Conservation (phyloP, 1,140 invertebrate species). For the Ceratoteleas bidentatus region DNA sequence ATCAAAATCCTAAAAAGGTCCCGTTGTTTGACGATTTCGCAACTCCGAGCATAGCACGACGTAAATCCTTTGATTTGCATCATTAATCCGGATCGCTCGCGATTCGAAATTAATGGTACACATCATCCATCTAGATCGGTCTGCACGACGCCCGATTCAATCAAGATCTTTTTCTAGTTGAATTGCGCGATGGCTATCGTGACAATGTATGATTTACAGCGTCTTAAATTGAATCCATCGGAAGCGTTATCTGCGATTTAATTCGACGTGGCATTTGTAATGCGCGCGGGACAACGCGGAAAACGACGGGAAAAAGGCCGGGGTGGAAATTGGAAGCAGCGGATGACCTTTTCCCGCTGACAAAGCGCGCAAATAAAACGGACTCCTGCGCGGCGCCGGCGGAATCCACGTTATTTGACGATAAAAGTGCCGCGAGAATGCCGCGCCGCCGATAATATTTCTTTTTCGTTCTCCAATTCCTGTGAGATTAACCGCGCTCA, state of each 20-base stretch:
- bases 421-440: slow-evolving; percentile 67
- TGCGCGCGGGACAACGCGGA: background rate
- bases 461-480: slow-evolving; percentile 65
- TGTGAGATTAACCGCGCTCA: slow-evolving; percentile 67
- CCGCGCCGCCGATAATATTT: slow-evolving; percentile 64
- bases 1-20: too few species aligned
- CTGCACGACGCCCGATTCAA: slow-evolving; percentile 33
- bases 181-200: slow-evolving; percentile 30
- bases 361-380: slow-evolving; percentile 64
- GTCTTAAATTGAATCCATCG: slow-evolving; percentile 32
- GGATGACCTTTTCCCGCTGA: slow-evolving; percentile 48
- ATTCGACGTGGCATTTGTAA: slow-evolving; percentile 25
- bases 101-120: slow-evolving; percentile 46
- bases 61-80: slow-evolving; percentile 32
- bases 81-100: slow-evolving; percentile 29
- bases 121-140: slow-evolving; percentile 40
- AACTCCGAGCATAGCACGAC: slow-evolving; percentile 3
- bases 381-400: slow-evolving; percentile 53
- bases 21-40: too few species aligned
- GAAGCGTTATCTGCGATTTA: slow-evolving; percentile 22
- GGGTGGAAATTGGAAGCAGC: slow-evolving; percentile 26
- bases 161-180: slow-evolving; percentile 44
- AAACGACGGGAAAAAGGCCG: slow-evolving; percentile 1
- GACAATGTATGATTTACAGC: slow-evolving; percentile 49
- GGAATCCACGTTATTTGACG: slow-evolving; percentile 58